These are phyloP conservation scores for Circaetus gallicus DNA, from an alignment of 2,113 vertebrate species.

Conservation along the genomic window DNA sequence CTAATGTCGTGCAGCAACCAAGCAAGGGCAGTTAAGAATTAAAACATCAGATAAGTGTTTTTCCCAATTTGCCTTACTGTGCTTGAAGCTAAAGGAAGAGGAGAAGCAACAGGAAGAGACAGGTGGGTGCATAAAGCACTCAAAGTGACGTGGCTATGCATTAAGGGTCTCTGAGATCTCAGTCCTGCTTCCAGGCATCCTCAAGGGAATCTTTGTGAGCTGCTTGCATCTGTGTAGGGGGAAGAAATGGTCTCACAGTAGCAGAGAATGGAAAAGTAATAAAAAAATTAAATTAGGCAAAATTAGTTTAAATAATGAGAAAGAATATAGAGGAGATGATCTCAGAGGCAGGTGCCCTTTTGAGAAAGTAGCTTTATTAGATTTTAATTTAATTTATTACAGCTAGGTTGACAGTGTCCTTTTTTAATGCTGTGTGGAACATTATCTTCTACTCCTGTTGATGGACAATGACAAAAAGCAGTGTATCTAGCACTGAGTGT, in stretches of 20 bases:
- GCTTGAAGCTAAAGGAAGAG: background rate
- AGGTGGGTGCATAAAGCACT: background rate
- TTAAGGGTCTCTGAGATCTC: background rate
- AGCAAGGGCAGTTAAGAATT: background rate
- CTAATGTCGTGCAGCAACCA: background rate
- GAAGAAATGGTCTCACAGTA: background rate
- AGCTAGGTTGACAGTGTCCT: conserved; percentile 1
- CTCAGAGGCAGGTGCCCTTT: conserved; percentile 59
- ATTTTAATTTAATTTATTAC: conserved; percentile 51
- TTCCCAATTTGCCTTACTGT: background rate
- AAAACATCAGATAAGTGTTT: background rate
- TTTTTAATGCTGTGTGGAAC: conserved; percentile 29
- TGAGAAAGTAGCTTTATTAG: conserved; percentile 56
- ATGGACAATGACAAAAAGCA: conserved; percentile 24
- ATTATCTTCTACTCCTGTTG: conserved; percentile 14
- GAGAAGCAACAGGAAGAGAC: background rate
- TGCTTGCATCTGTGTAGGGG: background rate
- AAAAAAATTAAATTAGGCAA: conserved; percentile 53
- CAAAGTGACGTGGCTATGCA: background rate
- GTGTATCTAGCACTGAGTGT: background rate
- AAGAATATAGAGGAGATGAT: conserved; percentile 54
- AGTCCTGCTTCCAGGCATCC: background rate
- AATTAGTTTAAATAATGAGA: conserved; percentile 62
- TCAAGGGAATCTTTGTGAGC: background rate
- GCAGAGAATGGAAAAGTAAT: conserved; percentile 27